Evolutionary conservation across 2,888 invertebrate genomes (phyloP), one percentile per base, ranked within the genome.

Genomic region (Tipula confusa): DNA sequence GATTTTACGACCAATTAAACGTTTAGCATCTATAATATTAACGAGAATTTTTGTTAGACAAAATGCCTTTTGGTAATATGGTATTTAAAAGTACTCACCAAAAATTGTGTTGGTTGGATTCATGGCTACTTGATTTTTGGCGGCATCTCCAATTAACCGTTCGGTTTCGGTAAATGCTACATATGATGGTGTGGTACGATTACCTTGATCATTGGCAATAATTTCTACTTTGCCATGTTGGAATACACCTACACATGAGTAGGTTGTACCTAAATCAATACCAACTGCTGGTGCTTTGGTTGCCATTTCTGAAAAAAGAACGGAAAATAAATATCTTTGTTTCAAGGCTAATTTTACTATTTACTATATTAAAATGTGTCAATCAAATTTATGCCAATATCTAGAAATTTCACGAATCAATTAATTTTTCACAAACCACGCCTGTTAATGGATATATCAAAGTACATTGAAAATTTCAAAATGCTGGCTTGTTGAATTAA

Each of bases 181-280:
- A 85, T 89, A 89, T 84, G 89, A 89, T 87, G 96, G 96, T 86
- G 96, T 96, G 85, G 96, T 96, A 89, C 96, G 92, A 92, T 96
- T 96, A 89, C 96, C 96, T 91, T 96, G 96, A 90, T 96, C 96
- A 89, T 96, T 96, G 89, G 96, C 96, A 90, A 96, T 96, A 89
- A 96, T 96, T 91, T 96, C 96, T 87, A 96, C 95, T 91, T 95
- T 96, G 86, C 96, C 96, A 90, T 96, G 95, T 91, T 96, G 95
- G 93, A 96, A 97, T 86, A 97, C 97, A 87, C 96, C 97, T 86
- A 97, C 97, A 88, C 96, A 97, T 84, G 97, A 97, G 91, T 97
- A 98, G 85, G 97, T 98, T 86, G 97, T 98, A 86, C 98, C 98
- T 90, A 98, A 93, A 92, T 98, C 98, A 91, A 98, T 98, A 93